Base-by-base conservation (phyloP, 2,113 vertebrate species). In the Chloropsis cyanopogon region DNA sequence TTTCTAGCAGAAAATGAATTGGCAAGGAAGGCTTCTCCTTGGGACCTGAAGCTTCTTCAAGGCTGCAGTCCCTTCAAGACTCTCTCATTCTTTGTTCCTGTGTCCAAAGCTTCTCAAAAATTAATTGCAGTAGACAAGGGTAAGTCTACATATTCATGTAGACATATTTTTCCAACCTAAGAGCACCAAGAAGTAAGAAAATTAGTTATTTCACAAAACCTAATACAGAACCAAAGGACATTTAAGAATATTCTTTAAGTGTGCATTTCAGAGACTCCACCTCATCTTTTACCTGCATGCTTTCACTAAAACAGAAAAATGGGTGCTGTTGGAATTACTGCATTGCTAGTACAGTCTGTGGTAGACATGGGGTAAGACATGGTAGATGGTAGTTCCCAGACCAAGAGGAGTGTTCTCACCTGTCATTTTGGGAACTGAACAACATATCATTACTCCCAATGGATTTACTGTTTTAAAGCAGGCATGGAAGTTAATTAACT, bases 101-200 rank as follows among this genome's bases (percentile, higher is more conserved):
- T 84, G 68, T 72, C 50, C 72, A 91, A 75, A 84, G 24, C 57
- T 95, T 78, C 83, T 83, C 71, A 88, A 68, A 94, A 96, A 82
- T 86, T 66, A 90, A 76, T 66, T 76, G 24, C 5, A 3, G 59
- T 66, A 89, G 49, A 83, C 7, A 71, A 88, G 75, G 37, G 6
- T 33, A 93, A 54, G 14, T 49, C 68, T 85, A 92, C 39, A 71
- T 49, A 65, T 44, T 80, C 71, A 78, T 25, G 60, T 1, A 56
- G 46, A 78, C 35, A 78, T 31, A 71, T 82, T 84, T 94, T 93
- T 88, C 53, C 54, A 91, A 57, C 88, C 77, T 93, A 89, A 57
- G 52, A 77, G 25, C 26, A 82, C 44, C 29, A 1, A 92, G 68
- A 81, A 6, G 9, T n/a, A 85, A 64, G 54, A 94, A 95, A 63